These are phyloP conservation scores for Echinops telfairi DNA, from an alignment of 2,113 vertebrate genomes.

Conservation along the genomic window DNA sequence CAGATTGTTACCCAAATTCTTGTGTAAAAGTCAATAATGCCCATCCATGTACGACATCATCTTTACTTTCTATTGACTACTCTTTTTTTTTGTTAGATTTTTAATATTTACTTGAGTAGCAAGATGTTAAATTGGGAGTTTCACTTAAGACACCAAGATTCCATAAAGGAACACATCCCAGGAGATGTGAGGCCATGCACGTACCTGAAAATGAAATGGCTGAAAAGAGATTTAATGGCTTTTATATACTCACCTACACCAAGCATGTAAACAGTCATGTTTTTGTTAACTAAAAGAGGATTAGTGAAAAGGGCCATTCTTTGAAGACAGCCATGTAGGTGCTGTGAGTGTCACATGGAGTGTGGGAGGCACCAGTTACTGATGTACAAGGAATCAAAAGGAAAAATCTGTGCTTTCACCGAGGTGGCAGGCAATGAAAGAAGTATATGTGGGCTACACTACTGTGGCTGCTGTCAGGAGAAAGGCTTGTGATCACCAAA, in stretches of 20 bases:
- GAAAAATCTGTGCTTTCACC: not conserved
- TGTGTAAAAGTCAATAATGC: not conserved
- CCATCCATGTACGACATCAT: not conserved
- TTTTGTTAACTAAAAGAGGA: not conserved
- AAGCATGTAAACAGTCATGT: not conserved
- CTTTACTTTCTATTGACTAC: not conserved
- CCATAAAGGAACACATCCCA: not conserved
- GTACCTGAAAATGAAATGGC: not conserved
- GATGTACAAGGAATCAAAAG: not conserved
- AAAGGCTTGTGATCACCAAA: not conserved
- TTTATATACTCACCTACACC: not conserved
- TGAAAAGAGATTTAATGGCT: not conserved
- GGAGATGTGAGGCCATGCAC: not conserved
- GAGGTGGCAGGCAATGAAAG: not conserved
- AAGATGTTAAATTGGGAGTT: constrained; percentile 13
- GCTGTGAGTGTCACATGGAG: not conserved
- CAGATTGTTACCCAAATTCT: not conserved
- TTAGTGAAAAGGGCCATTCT: not conserved
- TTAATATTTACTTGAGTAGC: not conserved
- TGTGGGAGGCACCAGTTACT: not conserved
- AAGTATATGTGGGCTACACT: not conserved
- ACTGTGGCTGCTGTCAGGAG: not conserved
- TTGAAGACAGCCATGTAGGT: not conserved
- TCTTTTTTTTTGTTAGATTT: not conserved
- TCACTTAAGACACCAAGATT: not conserved